Evolutionary conservation across 2,888 invertebrate genomes (phyloP).

Genomic region (Limnephilus marmoratus): DNA sequence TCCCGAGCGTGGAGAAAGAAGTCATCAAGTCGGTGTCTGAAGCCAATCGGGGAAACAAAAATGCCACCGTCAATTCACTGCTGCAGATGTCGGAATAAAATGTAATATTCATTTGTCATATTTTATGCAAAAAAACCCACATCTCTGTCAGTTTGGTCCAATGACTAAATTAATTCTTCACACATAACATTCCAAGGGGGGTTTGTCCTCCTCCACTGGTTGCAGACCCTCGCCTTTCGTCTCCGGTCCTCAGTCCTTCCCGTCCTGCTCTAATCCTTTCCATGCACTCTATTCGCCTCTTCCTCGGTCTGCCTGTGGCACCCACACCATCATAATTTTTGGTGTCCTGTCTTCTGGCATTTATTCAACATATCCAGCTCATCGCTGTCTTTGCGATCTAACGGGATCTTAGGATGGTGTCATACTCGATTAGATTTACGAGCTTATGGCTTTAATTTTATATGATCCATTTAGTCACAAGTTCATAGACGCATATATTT

Average conservation of each 20-base stretch:
- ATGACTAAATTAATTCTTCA: neutral
- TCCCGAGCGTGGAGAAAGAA: slow-evolving; percentile 95
- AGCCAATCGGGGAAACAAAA: slow-evolving; percentile 92
- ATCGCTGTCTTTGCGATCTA: neutral
- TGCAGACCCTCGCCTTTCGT: neutral
- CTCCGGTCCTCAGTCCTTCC: neutral
- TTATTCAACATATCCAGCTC: neutral
- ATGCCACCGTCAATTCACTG: slow-evolving; percentile 92
- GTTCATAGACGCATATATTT: too few relatives aligned
- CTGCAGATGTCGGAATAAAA: slow-evolving; percentile 89
- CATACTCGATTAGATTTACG: neutral
- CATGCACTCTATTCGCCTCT: neutral
- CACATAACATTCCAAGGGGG: neutral
- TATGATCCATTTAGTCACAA: neutral
- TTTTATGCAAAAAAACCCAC: neutral
- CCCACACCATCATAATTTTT: neutral
- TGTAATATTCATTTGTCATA: neutral
- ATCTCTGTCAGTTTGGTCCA: neutral
- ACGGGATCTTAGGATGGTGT: neutral
- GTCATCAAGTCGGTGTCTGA: slow-evolving; percentile 94
- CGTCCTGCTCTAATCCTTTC: neutral
- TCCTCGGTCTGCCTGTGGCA: neutral
- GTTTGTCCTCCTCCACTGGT: neutral
- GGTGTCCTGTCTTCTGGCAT: too few relatives aligned
- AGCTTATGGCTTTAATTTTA: neutral